These are phyloP conservation scores for Cetoscarus ocellatus DNA, from an alignment of 2,797 vertebrate genomes.

Conservation along the genomic window DNA sequence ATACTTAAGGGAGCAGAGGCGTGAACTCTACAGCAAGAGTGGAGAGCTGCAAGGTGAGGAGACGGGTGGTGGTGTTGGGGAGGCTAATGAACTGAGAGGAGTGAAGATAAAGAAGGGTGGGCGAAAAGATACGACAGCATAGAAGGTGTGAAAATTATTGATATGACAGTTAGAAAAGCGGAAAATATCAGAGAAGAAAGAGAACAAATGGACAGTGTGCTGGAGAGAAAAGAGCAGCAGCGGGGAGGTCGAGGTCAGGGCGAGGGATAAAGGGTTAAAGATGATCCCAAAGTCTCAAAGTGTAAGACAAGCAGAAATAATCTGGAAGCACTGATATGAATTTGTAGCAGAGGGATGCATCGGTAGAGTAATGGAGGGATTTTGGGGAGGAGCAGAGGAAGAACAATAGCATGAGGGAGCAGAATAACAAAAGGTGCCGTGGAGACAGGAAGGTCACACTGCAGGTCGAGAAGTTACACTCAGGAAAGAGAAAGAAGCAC, in stretches of 20 bases:
- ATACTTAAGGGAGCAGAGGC: constrained; percentile 94
- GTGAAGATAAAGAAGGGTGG: constrained; percentile 1
- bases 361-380: constrained; percentile 8
- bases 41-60: constrained; percentile 95
- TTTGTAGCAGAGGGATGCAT: background rate
- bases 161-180: constrained; percentile 8
- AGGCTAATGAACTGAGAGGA: constrained; percentile 6
- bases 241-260: background rate
- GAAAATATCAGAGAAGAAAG: constrained; percentile 13
- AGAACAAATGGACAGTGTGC: constrained; percentile 11
- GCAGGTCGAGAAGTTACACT: constrained; percentile 57
- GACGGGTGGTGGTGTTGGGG: background rate
- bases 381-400: constrained; percentile 22
- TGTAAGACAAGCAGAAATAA: background rate
- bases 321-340: background rate
- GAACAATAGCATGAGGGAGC: constrained; percentile 28
- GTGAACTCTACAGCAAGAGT: constrained; percentile 97
- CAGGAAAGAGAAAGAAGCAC: constrained; percentile 27
- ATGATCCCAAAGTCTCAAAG: background rate
- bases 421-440: constrained; percentile 22
- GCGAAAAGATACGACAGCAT: background rate
- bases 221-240: constrained; percentile 30
- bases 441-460: constrained; percentile 34
- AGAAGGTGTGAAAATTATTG: constrained; percentile 42
- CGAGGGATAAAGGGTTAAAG: constrained; percentile 11